Base-by-base conservation (phyloP, 2,888 invertebrate genomes). In the Drosophila acutilabella region DNA sequence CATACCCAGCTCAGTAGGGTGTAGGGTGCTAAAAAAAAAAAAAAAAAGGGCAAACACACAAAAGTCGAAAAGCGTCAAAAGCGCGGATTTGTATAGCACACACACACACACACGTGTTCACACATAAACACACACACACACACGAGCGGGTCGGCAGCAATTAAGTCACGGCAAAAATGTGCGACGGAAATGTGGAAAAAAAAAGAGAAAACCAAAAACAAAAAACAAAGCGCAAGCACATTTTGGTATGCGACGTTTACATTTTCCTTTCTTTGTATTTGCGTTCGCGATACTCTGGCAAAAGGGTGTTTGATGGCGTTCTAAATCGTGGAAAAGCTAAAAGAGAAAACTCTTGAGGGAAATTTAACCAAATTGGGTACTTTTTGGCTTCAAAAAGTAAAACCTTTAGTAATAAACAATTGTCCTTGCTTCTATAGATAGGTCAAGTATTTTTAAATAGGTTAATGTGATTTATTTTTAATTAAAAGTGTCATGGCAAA, bases 11-110 rank as follows among this genome's bases (percentile, higher is more conserved):
- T 38, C 40, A 42, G 33, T 68, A 52, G 0, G 1, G 20, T 58
- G 73, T 47, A 54, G 77, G 69, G 75, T 75, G 51, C 54, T 58
- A 20, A 64, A 36, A 20, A 18, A 64, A 75, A 75, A 20, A 64
- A 36, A 20, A 18, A 64, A 75, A 75, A 70, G 71, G 71, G 69
- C 38, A 57, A 62, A 48, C 62, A 62, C 68, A 86, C 69, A 85
- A 66, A 87, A 81, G 74, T 87, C 84, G 74, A 84, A 81, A 80
- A 84, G 88, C 88, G 85, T 75, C 82, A 80, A 87, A 81, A 68
- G 80, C 67, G 67, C 66, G 85, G 75, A 87, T 75, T 79, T 81
- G 61, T 79, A 68, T 61, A 41, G 42, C 44, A 50, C 45, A 60
- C 48, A 58, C 42, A 53, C 47, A 61, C 56, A 53, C 47, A 61